phyloP scores from a whole-genome alignment of 2,113 vertebrate species.

The Hippocampus comes region DNA sequence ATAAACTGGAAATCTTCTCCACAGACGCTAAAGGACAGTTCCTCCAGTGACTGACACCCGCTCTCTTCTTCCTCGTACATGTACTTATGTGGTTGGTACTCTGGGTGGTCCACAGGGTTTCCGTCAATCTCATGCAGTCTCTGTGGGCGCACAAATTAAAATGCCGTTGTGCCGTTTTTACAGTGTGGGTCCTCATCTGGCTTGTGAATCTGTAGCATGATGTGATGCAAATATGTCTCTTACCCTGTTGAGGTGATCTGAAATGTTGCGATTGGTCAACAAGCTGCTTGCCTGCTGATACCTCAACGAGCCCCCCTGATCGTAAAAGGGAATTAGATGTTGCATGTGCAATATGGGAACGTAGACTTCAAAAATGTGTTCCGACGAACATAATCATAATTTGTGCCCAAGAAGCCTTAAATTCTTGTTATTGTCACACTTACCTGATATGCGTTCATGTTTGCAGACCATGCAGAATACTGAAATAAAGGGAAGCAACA shows the following conservation, averaged over 20 bases:
- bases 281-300: background rate
- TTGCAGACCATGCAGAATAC: constrained; percentile 12
- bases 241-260: constrained; percentile 49
- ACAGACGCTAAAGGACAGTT: constrained; percentile 38
- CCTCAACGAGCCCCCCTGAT: constrained; percentile 26
- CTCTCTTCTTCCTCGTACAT: constrained; percentile 67
- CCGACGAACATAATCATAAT: background rate
- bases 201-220: background rate
- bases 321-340: background rate
- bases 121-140: constrained; percentile 26
- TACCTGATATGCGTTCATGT: constrained; percentile 33
- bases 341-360: too few relatives aligned
- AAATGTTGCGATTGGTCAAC: background rate
- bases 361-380: too few relatives aligned
- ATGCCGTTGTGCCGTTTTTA: background rate
- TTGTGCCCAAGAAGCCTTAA: background rate
- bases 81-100: constrained; percentile 51
- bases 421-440: background rate
- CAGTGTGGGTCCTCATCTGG: background rate
- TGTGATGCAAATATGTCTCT: constrained; percentile 14
- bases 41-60: constrained; percentile 45
- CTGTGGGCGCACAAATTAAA: constrained; percentile 47
- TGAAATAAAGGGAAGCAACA: constrained; percentile 21
- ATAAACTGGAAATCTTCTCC: constrained; percentile 56
- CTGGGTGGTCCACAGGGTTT: background rate